Evolutionary conservation across 2,113 vertebrate genomes (phyloP), one percentile per base, ranked within the genome.

Genomic region (Silurus glanis): DNA sequence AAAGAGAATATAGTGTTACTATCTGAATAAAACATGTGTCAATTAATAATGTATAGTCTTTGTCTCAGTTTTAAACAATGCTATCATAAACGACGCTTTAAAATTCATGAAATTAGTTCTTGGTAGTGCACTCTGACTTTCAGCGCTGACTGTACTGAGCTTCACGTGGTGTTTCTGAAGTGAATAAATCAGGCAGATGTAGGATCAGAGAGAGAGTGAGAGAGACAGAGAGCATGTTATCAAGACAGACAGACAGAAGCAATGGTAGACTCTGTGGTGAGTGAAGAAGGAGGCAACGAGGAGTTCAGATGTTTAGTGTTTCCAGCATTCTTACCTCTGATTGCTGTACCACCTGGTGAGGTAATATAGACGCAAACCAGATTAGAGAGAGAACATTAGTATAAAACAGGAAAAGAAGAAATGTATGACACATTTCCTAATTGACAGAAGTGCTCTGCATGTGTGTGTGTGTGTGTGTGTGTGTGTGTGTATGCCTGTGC

Each of bases 301-400:
- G 94, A 93, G 93, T 94, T 72, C 89, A 92, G 94, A 95, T 89
- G 80, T 95, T 94, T 95, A 94, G 94, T 95, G 93, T 94, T 95
- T 93, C 95, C 93, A 95, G 96, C 97, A 97, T 97, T 98, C 98
- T 99, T 99, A 99, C 98, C 98, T 99, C 97, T 96, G 96, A 99
- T 98, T 95, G 97, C 97, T 96, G 98, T 99, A 98, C 98, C 98
- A 98, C 98, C 98, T 99, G 97, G 97, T 94, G 96, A 98, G 97
- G 97, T 99, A 97, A 97, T 97, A 94, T 97, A 96, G 98, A 98
- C 97, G 97, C 97, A 99, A 98, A 99, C 96, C 97, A 97, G 96
- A 98, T 97, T 95, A 97, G 96, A 98, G 94, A 99, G 93, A 97
- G 97, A 61, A 37, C 91, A 95, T 98, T 99, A 98, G 96, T 97